These are phyloP conservation scores for Ariopsis seemanni DNA, from an alignment of 2,113 vertebrate species.

Conservation along the genomic window DNA sequence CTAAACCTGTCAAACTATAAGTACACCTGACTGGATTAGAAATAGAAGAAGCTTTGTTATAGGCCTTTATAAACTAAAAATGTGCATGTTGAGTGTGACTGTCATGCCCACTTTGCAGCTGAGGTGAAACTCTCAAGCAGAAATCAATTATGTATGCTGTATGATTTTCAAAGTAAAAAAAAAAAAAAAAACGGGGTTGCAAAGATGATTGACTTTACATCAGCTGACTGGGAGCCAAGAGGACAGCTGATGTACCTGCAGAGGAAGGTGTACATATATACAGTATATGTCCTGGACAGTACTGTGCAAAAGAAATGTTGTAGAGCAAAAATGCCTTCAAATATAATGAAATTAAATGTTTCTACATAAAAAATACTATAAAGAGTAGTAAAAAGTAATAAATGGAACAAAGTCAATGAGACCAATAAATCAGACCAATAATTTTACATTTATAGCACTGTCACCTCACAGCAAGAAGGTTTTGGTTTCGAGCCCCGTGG, in stretches of 20 bases:
- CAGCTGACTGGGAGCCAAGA: neutral
- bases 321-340: too few species aligned
- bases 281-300: too few species aligned
- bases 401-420: too few species aligned
- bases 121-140: neutral
- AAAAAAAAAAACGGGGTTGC: neutral
- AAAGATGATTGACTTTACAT: conserved; percentile 1
- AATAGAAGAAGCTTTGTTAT: conserved; percentile 17
- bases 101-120: conserved; percentile 23
- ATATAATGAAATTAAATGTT: too few species aligned
- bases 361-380: too few species aligned
- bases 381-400: too few species aligned
- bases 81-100: conserved; percentile 1
- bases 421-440: too few species aligned
- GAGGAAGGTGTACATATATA: neutral
- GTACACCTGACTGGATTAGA: conserved; percentile 13
- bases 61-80: neutral
- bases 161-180: neutral
- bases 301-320: too few species aligned
- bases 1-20: conserved; percentile 11
- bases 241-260: neutral
- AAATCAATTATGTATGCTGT: neutral
- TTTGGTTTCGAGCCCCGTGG: too few species aligned
- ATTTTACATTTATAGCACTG: too few species aligned
- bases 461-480: too few species aligned